Evolutionary conservation across 2,888 invertebrate species (phyloP).

Genomic region (Orthonevra nobilis): DNA sequence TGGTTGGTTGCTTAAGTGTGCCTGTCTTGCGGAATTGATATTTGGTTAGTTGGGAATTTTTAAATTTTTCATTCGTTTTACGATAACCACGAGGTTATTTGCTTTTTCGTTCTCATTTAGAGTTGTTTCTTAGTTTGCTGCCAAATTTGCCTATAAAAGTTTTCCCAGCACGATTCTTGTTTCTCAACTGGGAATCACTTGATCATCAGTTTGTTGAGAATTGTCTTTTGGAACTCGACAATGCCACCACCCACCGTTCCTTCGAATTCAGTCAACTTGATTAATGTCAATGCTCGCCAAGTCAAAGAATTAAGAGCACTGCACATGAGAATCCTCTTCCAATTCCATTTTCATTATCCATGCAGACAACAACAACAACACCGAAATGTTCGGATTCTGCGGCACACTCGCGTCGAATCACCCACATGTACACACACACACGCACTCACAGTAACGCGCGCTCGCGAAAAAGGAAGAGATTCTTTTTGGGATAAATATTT

Average conservation of each 20-base stretch:
- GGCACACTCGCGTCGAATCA: too few relatives aligned
- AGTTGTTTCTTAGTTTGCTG: conserved; percentile 45
- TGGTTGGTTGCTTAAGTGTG: not conserved
- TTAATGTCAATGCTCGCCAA: conserved; percentile 65
- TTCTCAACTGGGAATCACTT: too few relatives aligned
- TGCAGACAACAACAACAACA: too few relatives aligned
- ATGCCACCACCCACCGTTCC: too few relatives aligned
- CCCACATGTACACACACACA: conserved; percentile 16
- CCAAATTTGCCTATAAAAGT: too few relatives aligned
- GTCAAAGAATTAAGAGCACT: too few relatives aligned
- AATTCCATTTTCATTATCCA: too few relatives aligned
- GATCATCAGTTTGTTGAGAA: too few relatives aligned
- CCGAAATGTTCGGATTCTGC: conserved; percentile 19
- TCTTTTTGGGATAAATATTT: conserved; percentile 15
- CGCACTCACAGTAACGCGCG: conserved; percentile 12
- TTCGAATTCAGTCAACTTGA: too few relatives aligned
- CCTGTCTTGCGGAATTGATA: not conserved
- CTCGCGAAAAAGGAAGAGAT: conserved; percentile 45
- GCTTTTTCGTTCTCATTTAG: conserved; percentile 69
- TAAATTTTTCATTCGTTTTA: conserved; percentile 65
- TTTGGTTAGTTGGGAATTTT: conserved; percentile 61
- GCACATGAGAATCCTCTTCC: too few relatives aligned
- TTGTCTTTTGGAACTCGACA: too few relatives aligned
- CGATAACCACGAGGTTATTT: conserved; percentile 63
- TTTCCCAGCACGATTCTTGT: too few relatives aligned